Conservation (phyloP, 1,140 invertebrate genomes). For the Brevipalpus yothersi region DNA sequence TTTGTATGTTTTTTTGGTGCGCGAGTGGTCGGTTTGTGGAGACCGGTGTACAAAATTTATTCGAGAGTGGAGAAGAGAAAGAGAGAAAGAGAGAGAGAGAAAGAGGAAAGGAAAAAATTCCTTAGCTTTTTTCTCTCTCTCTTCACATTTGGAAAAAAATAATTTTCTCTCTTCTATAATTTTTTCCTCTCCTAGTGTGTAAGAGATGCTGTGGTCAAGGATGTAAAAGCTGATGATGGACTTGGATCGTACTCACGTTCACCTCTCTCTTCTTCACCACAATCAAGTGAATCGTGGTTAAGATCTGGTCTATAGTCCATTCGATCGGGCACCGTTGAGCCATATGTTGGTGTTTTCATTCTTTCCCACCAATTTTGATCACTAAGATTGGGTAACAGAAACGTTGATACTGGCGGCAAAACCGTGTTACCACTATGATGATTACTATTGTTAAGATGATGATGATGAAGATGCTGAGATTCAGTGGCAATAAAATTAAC, state of each 20-base stretch:
- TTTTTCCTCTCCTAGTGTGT: neutral
- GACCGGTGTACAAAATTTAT: too few relatives aligned
- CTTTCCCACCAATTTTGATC: slow-evolving; percentile 5
- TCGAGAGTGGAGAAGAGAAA: too few relatives aligned
- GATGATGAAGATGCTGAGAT: slow-evolving; percentile 3
- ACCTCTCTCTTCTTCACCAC: neutral
- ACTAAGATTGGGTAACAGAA: slow-evolving; percentile 5
- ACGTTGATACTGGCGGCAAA: slow-evolving; percentile 9
- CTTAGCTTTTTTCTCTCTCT: too few relatives aligned
- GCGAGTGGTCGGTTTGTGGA: too few relatives aligned
- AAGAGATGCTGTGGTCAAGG: neutral
- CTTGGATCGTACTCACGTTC: neutral
- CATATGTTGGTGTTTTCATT: neutral
- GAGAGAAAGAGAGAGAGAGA: too few relatives aligned
- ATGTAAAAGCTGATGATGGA: neutral
- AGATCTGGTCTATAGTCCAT: neutral
- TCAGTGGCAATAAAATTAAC: neutral
- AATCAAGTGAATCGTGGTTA: neutral
- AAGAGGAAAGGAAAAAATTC: too few relatives aligned
- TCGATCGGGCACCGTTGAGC: neutral
- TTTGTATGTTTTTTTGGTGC: too few relatives aligned
- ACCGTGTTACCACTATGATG: neutral
- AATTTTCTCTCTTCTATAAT: neutral
- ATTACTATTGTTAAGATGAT: neutral
- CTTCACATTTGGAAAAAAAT: too few relatives aligned